A percentile compares a stretch with the other conserved stretches of the same genome.
Evolutionary conservation across 2,113 vertebrate genomes (phyloP).

Genomic region (Laterallus jamaicensis): DNA sequence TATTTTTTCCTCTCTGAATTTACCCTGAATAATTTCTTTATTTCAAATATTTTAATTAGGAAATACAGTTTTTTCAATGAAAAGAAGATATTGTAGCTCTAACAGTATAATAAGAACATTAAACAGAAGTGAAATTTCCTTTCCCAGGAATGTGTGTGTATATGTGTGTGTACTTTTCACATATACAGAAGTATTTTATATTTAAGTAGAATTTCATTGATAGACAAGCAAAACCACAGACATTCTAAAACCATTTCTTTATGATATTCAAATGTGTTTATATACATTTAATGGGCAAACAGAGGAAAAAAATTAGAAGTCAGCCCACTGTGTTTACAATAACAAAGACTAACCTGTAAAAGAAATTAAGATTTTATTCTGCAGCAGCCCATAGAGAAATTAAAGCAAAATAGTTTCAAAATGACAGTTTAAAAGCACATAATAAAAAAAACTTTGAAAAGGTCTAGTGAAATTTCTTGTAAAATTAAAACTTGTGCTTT

Average conservation of each 20-base stretch:
- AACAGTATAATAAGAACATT: not conserved
- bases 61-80: not conserved
- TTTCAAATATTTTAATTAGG: not conserved
- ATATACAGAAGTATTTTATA: too few species aligned
- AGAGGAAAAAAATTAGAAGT: not conserved
- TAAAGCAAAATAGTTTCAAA: not conserved
- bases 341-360: not conserved
- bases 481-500: not conserved
- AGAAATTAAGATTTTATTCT: not conserved
- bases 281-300: not conserved
- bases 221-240: not conserved
- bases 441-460: not conserved
- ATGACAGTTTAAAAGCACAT: not conserved
- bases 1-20: not conserved
- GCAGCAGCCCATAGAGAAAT: not conserved
- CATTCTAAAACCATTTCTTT: not conserved
- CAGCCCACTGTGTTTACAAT: not conserved
- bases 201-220: not conserved
- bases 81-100: not conserved
- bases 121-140: not conserved
- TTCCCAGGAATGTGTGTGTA: not conserved
- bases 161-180: too few species aligned
- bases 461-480: not conserved
- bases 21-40: not conserved
- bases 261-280: not conserved